A percentile compares a stretch with the other conserved stretches of the same genome.
Conservation (phyloP, 2,797 vertebrate species). For the Mionectes olivaceus region DNA sequence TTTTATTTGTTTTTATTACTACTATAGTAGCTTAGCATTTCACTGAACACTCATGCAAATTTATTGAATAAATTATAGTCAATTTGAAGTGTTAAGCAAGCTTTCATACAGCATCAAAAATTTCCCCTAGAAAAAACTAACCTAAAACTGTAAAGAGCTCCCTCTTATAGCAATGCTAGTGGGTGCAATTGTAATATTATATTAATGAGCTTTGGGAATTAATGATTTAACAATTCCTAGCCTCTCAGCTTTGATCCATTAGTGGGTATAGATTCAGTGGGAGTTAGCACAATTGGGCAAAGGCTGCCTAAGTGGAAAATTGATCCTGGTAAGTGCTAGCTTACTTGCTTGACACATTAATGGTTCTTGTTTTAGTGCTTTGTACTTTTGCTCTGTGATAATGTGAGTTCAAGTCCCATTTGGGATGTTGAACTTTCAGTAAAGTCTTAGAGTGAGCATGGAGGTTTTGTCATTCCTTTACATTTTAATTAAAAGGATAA, state of each 20-base stretch:
- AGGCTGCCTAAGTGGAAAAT: slow-evolving; percentile 79
- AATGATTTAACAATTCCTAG: slow-evolving; percentile 69
- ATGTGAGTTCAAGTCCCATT: slow-evolving; percentile 48
- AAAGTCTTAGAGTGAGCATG: slow-evolving; percentile 18
- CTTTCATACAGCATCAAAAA: background rate
- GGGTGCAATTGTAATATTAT: slow-evolving; percentile 61
- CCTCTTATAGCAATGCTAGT: background rate
- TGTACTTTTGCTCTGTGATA: slow-evolving; percentile 70
- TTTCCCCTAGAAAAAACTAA: background rate
- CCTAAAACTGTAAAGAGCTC: background rate
- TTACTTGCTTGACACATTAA: slow-evolving; percentile 63
- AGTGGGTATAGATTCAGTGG: slow-evolving; percentile 73
- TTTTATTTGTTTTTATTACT: background rate
- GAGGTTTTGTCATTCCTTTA: slow-evolving; percentile 42
- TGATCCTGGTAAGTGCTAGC: slow-evolving; percentile 76
- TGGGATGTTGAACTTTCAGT: slow-evolving; percentile 38
- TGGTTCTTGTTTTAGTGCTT: slow-evolving; percentile 67
- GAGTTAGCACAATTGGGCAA: slow-evolving; percentile 74
- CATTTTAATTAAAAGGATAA: slow-evolving; percentile 67
- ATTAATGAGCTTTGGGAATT: slow-evolving; percentile 71
- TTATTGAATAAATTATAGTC: background rate
- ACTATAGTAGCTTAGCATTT: background rate
- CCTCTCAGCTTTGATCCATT: slow-evolving; percentile 75
- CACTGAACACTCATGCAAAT: background rate
- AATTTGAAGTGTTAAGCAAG: background rate